Base-by-base conservation (phyloP, 2,797 vertebrate genomes). In the Gobionotothen gibberifrons region DNA sequence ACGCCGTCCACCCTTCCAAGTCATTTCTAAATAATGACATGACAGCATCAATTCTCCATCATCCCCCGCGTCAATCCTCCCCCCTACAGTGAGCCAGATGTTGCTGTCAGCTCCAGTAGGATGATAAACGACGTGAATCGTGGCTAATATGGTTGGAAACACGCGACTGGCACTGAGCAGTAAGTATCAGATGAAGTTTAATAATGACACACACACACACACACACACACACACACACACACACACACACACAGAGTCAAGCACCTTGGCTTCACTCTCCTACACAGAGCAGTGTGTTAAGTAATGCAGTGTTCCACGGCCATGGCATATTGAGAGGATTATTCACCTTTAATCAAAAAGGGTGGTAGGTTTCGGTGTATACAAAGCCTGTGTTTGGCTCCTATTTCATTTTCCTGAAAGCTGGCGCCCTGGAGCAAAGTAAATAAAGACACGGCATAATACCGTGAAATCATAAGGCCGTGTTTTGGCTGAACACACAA, bases 401-500 rank as follows among this genome's bases (percentile, higher is more conserved):
- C 3, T 2, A 32, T 76, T 72, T 69, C 15, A 71, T 72, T 74
- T 74, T 46, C 52, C 57, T 74, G 58, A 66, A 56, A 74, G 59
- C 77, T 42, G 55, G 84, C 65, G 36, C 54, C 54, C 46, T 0
- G 54, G 47, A 42, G 65, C 46, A 81, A 81, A 69, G 64, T 74
- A 70, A 79, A 83, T 69, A 78, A 74, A 78, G 65, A 61, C 57
- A 56, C 40, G 49, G 70, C 69, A 60, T 55, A 39, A 72, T 19
- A 71, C 46, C 64, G 65, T 72, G 59, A 63, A 77, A 82, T 74
- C 77, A 84, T 76, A 29, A 69, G 19, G 3, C 46, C 15, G 36
- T 81, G 66, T 83, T 87, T 78, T 63, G 55, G 69, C 9, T 78
- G 17, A 68, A 77, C 69, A 82, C 82, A 87, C 60, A 70, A 63